Conservation (phyloP, 1,140 invertebrate genomes). For the Hylaeus anthracinus region DNA sequence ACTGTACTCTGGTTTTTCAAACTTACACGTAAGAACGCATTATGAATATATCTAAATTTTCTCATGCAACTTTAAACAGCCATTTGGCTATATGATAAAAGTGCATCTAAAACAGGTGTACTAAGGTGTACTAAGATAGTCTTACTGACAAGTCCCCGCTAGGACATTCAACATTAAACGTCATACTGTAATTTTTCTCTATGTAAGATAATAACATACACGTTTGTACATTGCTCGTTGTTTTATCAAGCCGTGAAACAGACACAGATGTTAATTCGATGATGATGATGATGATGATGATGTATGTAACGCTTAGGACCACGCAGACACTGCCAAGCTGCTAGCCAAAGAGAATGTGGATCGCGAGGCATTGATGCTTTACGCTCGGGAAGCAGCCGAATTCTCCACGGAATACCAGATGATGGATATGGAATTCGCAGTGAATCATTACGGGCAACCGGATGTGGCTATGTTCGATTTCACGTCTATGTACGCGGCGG, state of each 20-base stretch:
- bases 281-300: not conserved
- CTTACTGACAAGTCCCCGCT: no score
- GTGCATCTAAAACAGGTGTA: no score
- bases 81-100: no score
- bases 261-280: not conserved
- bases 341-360: conserved; percentile 95
- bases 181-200: no score
- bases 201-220: no score
- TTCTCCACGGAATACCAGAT: conserved; percentile 97
- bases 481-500: conserved; percentile 98
- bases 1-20: no score
- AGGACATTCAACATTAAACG: no score
- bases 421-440: conserved; percentile 95
- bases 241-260: not conserved
- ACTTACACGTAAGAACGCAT: no score
- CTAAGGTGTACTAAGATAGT: no score
- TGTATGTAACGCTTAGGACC: conserved; percentile 85
- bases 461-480: conserved; percentile 99
- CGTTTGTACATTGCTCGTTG: no score
- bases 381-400: conserved; percentile 96
- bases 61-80: no score
- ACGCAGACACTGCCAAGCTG: conserved; percentile 92
- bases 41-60: no score
- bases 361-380: conserved; percentile 92
- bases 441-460: conserved; percentile 98